Base-by-base conservation (phyloP, 30 jellyfish, hydroid and myxozoan species). In the Aurelia sp. region DNA sequence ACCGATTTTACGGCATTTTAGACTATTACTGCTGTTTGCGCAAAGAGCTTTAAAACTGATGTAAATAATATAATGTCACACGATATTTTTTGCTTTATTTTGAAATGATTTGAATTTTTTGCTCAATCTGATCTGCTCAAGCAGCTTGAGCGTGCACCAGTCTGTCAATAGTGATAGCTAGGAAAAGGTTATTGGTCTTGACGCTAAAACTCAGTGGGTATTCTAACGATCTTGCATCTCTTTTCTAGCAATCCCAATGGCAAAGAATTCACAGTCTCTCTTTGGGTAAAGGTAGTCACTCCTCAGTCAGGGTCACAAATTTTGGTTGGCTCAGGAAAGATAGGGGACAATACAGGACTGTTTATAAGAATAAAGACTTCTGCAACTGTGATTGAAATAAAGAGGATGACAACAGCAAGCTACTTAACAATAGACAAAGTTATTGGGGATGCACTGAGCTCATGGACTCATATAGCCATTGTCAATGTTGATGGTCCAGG, bases 391-490 rank as follows among this genome's bases (percentile, higher is more conserved):
- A 59, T 76, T 17, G 19, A 33, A 6, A 51, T 23, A 6, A 66
- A 58, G 7, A 30, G 76, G 16, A 41, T 76, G 30, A 33, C 48
- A 0, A 5, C 65, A 6, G 9, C 15, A 9, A 15, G 8, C 20
- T 76, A 31, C 27, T 7, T 40, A 13, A 20, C 66, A 13, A 18
- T 60, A 35, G 3, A 37, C 12, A 30, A 22, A 30, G 16, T 3
- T 62, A 51, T 76, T 53, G 86, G 86, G 9, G 67, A 76, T 2
- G n/a, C 77, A 6, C 8, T 76, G 66, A 10, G 12, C 0, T 17
- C 73, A 13, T 76, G 86, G 86, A 47, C 77, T 15, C 86, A 76
- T 40, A 33, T 76, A n/a, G 76, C 76, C 41, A 2, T 76, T 33
- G 76, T 76, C 11, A 64, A 76, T 15, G 40, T 30, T 59, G 76